Percentiles rank a stretch among this genome's conserved stretches.
Evolutionary conservation across 2,797 vertebrate species (phyloP).

Genomic region (Molossus alvarezi): DNA sequence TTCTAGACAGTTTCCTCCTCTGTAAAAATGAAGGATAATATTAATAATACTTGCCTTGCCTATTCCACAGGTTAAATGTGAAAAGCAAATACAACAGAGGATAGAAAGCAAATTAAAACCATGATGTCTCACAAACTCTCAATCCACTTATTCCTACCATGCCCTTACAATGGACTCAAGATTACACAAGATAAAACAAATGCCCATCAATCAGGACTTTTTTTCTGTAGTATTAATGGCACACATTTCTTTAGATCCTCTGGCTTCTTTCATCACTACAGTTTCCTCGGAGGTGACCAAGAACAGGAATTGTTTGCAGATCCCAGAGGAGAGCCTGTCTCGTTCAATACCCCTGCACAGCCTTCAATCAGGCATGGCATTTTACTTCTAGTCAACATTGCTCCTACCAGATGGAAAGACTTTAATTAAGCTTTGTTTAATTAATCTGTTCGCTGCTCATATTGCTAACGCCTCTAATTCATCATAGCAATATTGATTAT

Average conservation of each 20-base stretch:
- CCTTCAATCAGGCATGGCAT: neutral
- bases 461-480: neutral
- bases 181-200: neutral
- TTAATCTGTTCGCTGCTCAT: neutral
- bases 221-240: neutral
- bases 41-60: neutral
- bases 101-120: neutral
- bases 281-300: neutral
- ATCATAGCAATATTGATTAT: neutral
- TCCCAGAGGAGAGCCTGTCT: neutral
- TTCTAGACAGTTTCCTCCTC: neutral
- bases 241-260: neutral
- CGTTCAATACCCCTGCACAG: neutral
- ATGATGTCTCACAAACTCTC: neutral
- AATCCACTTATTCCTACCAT: neutral
- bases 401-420: neutral
- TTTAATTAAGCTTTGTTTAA: neutral
- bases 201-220: neutral
- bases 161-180: slow-evolving; percentile 33
- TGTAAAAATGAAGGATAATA: neutral
- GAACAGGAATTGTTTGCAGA: neutral
- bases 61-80: neutral
- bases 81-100: neutral
- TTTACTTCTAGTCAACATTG: slow-evolving; percentile 8
- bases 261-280: neutral